These are phyloP conservation scores for Caenorhabditis sinica DNA, from an alignment of 2,888 invertebrate genomes.

Conservation along the genomic window DNA sequence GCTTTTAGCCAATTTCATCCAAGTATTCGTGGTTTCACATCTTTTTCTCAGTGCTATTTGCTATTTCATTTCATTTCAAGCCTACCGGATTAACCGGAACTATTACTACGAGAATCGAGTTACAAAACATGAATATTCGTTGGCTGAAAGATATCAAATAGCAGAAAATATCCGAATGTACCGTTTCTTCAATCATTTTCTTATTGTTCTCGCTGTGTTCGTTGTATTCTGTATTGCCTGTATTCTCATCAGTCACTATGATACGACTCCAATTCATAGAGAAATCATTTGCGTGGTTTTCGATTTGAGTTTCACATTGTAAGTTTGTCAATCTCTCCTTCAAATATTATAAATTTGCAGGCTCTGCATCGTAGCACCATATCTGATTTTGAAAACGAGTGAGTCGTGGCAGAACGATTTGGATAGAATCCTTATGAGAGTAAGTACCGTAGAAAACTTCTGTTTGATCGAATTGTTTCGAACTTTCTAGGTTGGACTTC, in stretches of 20 bases:
- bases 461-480: background rate
- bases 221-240: background rate
- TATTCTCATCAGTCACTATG: background rate
- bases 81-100: background rate
- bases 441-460: background rate
- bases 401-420: conserved; percentile 43
- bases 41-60: background rate
- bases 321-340: background rate
- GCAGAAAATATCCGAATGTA: background rate
- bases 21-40: background rate
- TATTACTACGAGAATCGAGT: background rate
- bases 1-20: background rate
- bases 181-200: background rate
- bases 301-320: conserved; percentile 23
- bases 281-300: conserved; percentile 2
- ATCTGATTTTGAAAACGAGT: conserved; percentile 23
- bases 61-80: background rate
- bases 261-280: background rate
- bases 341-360: background rate
- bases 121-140: background rate
- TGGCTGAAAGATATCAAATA: conserved; percentile 1
- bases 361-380: conserved; percentile 34
- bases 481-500: conserved; percentile 9
- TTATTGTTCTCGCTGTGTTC: background rate
- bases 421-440: conserved; percentile 15